Conservation (phyloP, 2,797 vertebrate species). For the Halcyon badia region DNA sequence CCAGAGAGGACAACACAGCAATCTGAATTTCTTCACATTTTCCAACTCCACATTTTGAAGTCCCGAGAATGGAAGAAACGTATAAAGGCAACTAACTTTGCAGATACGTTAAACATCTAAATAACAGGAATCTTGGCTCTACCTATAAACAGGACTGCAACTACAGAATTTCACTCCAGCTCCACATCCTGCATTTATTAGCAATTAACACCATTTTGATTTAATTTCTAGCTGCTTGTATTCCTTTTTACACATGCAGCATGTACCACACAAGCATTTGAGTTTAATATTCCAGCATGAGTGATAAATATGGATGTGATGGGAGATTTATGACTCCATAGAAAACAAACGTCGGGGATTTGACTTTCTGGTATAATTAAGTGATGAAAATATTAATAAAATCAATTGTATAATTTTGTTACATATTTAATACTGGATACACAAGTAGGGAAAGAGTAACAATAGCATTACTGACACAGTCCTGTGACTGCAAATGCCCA, state of each 20-base stretch:
- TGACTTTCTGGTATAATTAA: slow-evolving; percentile 44
- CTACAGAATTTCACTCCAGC: slow-evolving; percentile 20
- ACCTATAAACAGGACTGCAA: background rate
- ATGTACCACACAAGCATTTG: background rate
- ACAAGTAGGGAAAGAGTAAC: background rate
- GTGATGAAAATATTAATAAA: slow-evolving; percentile 38
- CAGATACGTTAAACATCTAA: background rate
- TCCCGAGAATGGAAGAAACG: background rate
- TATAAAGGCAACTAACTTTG: background rate
- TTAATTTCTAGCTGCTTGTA: slow-evolving; percentile 50
- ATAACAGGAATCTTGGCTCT: background rate
- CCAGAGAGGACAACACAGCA: background rate
- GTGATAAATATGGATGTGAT: slow-evolving; percentile 68
- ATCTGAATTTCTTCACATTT: background rate
- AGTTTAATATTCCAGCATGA: background rate
- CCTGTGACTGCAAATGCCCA: background rate
- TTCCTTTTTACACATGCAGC: slow-evolving; percentile 52
- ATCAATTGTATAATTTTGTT: background rate
- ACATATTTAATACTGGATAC: background rate
- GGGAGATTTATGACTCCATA: slow-evolving; percentile 17
- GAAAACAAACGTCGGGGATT: slow-evolving; percentile 14
- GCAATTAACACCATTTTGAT: slow-evolving; percentile 64
- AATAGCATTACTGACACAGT: background rate
- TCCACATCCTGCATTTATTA: slow-evolving; percentile 66
- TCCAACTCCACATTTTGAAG: background rate